Evolutionary conservation across 2,113 vertebrate species (phyloP), one percentile per base, ranked within the genome.

Genomic region (Pseudorectes ferrugineus): DNA sequence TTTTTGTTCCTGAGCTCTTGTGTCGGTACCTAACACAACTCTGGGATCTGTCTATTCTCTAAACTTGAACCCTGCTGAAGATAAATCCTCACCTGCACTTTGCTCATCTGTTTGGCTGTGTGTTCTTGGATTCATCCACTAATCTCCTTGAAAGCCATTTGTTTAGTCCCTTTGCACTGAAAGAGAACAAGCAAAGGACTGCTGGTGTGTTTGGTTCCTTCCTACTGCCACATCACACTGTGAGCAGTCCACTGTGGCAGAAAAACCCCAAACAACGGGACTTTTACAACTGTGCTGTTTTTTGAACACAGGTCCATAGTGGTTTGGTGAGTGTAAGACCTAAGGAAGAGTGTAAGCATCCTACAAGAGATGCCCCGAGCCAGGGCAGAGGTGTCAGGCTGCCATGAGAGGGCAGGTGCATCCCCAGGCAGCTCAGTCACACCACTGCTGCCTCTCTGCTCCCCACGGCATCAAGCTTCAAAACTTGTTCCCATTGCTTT

Each of bases 371-470:
- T 74, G 61, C 6, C 42, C 22, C n/a, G 28, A 35, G 45, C 24
- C 35, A 51, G 42, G 14, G 40, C 14, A 38, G 35, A 65, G 17
- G 6, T 38, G 7, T 40, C 51, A 70, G 59, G 36, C 26, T 87
- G 54, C 38, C 14, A 1, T 6, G 36, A 25, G 26, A 61, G 45
- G 33, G 29, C 21, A 57, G 22, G 4, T 42, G n/a, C n/a, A 54
- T 18, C 6, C 26, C 14, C 10, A 6, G 19, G 65, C 68, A 61
- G 29, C 59, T 70, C 42, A 36, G 48, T 7, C 46, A 24, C 51
- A 48, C 28, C 49, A 70, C 11, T 0, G 0, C 1, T 4, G 0
- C 10, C 16, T 35, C 45, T 71, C 21, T 3, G 10, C 28, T 78
- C n/a, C 22, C 15, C n/a, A 12, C 31, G 46, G 24, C 46, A 78